These are phyloP conservation scores for Hexactinellida sp. DNA, from an alignment of 37 sponge, comb jelly and placozoan genomes.

Conservation along the genomic window DNA sequence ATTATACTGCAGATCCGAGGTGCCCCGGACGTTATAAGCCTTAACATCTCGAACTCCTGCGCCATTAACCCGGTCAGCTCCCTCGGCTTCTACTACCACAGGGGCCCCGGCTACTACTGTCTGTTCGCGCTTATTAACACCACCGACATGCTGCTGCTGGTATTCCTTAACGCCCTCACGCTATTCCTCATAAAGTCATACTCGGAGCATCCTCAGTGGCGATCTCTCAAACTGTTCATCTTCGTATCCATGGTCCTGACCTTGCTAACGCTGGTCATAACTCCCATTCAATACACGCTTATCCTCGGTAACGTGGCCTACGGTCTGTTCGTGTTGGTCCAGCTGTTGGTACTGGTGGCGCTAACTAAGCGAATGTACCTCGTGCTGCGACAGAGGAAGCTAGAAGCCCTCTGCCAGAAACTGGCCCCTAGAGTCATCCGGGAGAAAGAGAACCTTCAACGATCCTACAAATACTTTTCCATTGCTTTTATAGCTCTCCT, in stretches of 20 bases:
- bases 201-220: neutral
- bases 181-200: neutral
- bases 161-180: neutral
- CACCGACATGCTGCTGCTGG: neutral
- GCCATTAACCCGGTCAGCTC: slow-evolving; percentile 4
- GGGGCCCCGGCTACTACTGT: neutral
- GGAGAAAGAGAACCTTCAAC: neutral
- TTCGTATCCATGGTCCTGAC: neutral
- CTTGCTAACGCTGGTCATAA: neutral
- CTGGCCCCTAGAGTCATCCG: neutral
- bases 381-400: neutral
- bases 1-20: neutral
- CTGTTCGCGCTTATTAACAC: neutral
- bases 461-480: neutral
- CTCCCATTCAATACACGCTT: neutral
- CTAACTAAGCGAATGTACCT: neutral
- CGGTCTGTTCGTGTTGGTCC: neutral
- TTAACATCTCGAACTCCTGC: neutral
- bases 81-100: slow-evolving; percentile 12
- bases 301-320: neutral
- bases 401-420: neutral
- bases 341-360: neutral
- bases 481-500: neutral
- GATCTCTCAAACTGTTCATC: neutral
- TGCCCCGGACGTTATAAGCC: neutral